Evolutionary conservation across 2,797 vertebrate genomes (phyloP).

Genomic region (Siniperca obscura): DNA sequence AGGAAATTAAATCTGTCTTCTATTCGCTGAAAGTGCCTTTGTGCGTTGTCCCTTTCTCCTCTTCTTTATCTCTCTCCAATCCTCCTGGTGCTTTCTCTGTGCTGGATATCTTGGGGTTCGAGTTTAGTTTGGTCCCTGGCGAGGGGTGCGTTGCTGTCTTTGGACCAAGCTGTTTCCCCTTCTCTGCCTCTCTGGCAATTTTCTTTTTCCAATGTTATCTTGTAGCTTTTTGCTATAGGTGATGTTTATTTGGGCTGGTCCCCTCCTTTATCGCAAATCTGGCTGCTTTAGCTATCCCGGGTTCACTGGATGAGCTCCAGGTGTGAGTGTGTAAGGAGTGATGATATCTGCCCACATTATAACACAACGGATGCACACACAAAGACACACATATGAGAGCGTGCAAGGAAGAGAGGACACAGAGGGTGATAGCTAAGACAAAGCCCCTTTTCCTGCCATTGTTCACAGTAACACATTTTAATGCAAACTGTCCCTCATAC

Average conservation of each 20-base stretch:
- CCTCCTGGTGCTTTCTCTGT: constrained; percentile 52
- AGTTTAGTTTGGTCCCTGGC: constrained; percentile 47
- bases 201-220: constrained; percentile 60
- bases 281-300: constrained; percentile 25
- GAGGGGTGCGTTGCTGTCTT: constrained; percentile 67
- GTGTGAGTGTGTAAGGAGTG: constrained; percentile 50
- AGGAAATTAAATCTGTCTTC: constrained; percentile 67
- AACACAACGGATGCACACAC: constrained; percentile 45
- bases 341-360: constrained; percentile 50
- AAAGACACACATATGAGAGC: constrained; percentile 11
- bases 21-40: constrained; percentile 48
- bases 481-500: constrained; percentile 23
- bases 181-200: constrained; percentile 35
- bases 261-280: constrained; percentile 57
- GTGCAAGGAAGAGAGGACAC: constrained; percentile 35
- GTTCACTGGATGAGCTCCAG: constrained; percentile 65
- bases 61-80: constrained; percentile 53
- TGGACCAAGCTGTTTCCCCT: constrained; percentile 69
- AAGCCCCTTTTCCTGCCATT: constrained; percentile 68
- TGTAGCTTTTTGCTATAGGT: constrained; percentile 52
- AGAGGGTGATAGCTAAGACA: constrained; percentile 40
- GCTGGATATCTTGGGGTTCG: constrained; percentile 40
- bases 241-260: constrained; percentile 64
- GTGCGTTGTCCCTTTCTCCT: constrained; percentile 47
- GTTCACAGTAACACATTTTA: constrained; percentile 52